Base-by-base conservation (phyloP, 2,888 invertebrate genomes). In the Diarsia mendica region DNA sequence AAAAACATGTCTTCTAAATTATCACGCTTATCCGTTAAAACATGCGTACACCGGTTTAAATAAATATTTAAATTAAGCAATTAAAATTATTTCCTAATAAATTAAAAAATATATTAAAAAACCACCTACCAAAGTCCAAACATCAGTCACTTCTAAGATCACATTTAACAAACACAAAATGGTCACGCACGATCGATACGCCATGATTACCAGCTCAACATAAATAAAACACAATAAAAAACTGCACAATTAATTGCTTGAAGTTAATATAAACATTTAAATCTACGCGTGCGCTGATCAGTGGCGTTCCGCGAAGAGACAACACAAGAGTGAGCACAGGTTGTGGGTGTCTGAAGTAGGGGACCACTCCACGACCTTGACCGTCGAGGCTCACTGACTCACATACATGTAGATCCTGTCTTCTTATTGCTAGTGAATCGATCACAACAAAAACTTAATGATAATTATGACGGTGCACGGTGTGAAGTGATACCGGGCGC, bases 341-440 rank as follows among this genome's bases (percentile, higher is more conserved):
- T 75, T 76, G 76, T 75, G 67, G 84, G 86, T 87, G 88, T 83
- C 87, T 89, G 88, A 84, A 87, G 90, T 89, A 89, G 89, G 85
- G 92, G 91, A 90, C 89, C 90, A 90, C 89, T 89, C 83, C 80
- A 60, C 90, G 93, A 88, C 95, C 96, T 96, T 95, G 95, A 91
- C 93, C 91, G 89, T 88, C 91, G 92, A 92, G 91, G 90, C 94
- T 92, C 90, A 91, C 90, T 93, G 93, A 93, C 90, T 93, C 91
- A 94, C 87, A 91, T 90, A 89, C 91, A 92, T n/a, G n/a, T 85
- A 90, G 88, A 89, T 83, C 88, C 86, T 85, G 85, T 85, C 84
- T 87, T 84, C 76, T 78, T 75, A 72, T 72, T 75, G 23, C 75
- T 60, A 28, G 70, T 65, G 66, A 66, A 87, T 80, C 82, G 75